Conservation (phyloP, 2,797 vertebrate species). For the Enteromius afrohamiltoni region DNA sequence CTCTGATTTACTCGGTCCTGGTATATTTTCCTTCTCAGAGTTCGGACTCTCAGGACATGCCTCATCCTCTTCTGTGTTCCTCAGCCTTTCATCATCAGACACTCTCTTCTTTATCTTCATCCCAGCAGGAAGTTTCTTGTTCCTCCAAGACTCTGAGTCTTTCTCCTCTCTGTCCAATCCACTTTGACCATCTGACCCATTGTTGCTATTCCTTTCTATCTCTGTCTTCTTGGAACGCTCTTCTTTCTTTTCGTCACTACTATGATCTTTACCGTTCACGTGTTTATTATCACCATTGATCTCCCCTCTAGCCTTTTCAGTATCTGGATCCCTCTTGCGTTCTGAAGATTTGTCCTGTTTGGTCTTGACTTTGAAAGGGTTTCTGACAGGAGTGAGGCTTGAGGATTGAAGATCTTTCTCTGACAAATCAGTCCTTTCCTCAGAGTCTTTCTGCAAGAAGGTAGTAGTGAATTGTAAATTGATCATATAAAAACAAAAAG, state of each 20-base stretch:
- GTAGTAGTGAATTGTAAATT: not conserved
- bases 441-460: conserved; percentile 72
- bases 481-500: not conserved
- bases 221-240: conserved; percentile 23
- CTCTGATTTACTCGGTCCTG: not conserved
- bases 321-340: conserved; percentile 69
- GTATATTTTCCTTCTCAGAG: conserved; percentile 4
- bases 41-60: conserved; percentile 1
- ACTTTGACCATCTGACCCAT: conserved; percentile 28
- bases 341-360: conserved; percentile 70
- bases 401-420: conserved; percentile 58
- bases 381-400: conserved; percentile 74
- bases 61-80: conserved; percentile 10
- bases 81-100: conserved; percentile 66
- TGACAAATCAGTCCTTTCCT: conserved; percentile 63
- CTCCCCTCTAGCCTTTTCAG: conserved; percentile 47
- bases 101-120: conserved; percentile 74
- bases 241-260: conserved; percentile 20
- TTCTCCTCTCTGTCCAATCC: conserved; percentile 58
- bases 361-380: conserved; percentile 85
- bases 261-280: conserved; percentile 31
- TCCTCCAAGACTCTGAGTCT: conserved; percentile 57
- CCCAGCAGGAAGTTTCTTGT: conserved; percentile 69
- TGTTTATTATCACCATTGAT: conserved; percentile 35
- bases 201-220: conserved; percentile 21